These are phyloP conservation scores for Eudyptes chrysolophus DNA, from an alignment of 2,113 vertebrate species.

Conservation along the genomic window DNA sequence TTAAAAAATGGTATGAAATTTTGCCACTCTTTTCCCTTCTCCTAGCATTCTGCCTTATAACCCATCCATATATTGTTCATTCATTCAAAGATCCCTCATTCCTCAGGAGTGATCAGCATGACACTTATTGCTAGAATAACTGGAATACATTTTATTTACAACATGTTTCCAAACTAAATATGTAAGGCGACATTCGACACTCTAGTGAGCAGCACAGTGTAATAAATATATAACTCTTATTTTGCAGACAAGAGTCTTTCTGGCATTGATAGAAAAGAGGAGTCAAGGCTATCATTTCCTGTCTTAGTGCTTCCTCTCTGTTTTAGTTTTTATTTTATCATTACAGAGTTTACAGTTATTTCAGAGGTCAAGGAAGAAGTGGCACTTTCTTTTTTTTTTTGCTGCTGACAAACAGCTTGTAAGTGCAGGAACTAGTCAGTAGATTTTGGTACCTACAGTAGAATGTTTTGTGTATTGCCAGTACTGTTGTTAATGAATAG, in stretches of 20 bases:
- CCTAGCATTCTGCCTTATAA: neutral
- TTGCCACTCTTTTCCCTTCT: neutral
- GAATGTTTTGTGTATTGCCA: neutral
- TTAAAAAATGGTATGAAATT: neutral
- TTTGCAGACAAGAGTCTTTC: neutral
- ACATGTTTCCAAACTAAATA: neutral
- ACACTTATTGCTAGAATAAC: neutral
- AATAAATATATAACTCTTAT: neutral
- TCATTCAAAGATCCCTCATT: neutral
- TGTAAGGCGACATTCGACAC: neutral
- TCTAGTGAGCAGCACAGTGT: neutral
- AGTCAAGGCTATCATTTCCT: neutral
- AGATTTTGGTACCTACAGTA: neutral
- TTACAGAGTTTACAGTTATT: neutral
- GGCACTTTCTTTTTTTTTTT: neutral
- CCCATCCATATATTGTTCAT: accelerated
- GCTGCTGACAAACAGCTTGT: neutral
- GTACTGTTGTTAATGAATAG: neutral
- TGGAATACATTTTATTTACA: neutral
- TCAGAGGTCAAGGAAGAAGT: neutral
- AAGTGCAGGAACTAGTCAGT: neutral
- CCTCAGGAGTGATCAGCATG: neutral
- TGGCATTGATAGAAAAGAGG: neutral
- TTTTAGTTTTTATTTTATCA: neutral
- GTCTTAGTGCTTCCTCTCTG: neutral